Evolutionary conservation across 2,888 invertebrate species (phyloP).

Genomic region (Hyposoter dolosus): DNA sequence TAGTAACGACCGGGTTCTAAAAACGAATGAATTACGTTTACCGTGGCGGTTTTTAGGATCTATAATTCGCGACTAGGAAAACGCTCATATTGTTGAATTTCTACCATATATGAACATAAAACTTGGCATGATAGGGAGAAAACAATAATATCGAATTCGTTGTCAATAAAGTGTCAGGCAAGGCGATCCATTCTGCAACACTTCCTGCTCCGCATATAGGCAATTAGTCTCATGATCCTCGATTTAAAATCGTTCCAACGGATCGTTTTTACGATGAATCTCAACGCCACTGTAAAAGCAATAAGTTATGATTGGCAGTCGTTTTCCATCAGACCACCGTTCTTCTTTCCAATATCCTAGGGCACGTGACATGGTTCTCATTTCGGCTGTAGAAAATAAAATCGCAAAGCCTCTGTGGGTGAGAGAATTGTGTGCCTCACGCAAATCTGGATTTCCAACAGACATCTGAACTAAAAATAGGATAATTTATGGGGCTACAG

Average conservation of each 20-base stretch:
- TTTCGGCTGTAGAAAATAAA: background rate
- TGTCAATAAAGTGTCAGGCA: background rate
- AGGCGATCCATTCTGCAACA: background rate
- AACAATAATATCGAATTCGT: background rate
- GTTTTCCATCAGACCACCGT: background rate
- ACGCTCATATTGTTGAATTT: background rate
- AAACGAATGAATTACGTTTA: no score
- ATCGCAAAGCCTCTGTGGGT: background rate
- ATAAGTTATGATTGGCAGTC: background rate
- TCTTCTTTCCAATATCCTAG: background rate
- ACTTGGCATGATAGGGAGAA: background rate
- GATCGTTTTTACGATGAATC: background rate
- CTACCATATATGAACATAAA: background rate
- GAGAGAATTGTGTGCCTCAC: background rate
- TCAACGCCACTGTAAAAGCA: background rate
- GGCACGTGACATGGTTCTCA: background rate
- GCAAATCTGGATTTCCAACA: conserved; percentile 1
- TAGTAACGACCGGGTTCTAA: no score
- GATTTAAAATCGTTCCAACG: background rate
- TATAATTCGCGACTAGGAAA: background rate
- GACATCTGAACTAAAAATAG: conserved; percentile 4
- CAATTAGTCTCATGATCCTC: background rate
- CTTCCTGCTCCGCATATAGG: background rate
- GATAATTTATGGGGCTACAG: background rate
- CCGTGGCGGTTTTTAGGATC: no score